These are phyloP conservation scores for Euproctis similis DNA, from an alignment of 2,888 invertebrate genomes.

Conservation along the genomic window DNA sequence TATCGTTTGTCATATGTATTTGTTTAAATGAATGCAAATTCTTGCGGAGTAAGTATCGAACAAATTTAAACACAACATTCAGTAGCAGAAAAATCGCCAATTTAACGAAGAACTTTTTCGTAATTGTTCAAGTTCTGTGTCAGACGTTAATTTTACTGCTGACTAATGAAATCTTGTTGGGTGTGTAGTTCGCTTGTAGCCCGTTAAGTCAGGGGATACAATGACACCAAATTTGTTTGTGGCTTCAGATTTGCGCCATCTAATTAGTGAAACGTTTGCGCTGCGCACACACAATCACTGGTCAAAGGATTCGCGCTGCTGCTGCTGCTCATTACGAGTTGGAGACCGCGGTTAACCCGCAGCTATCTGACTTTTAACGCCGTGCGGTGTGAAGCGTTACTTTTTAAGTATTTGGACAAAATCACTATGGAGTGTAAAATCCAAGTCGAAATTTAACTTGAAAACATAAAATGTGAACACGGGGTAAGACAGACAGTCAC, in stretches of 20 bases:
- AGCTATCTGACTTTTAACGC: conserved; percentile 45
- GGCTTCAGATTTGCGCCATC: conserved; percentile 64
- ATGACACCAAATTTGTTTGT: conserved; percentile 63
- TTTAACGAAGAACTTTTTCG: too few species aligned
- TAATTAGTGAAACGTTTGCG: conserved; percentile 68
- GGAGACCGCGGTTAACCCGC: conserved; percentile 40
- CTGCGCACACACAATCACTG: conserved; percentile 43
- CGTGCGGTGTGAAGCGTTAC: too few species aligned
- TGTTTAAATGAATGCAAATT: too few species aligned
- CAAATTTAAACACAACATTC: too few species aligned
- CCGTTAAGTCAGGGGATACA: conserved; percentile 47
- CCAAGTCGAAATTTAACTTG: too few species aligned
- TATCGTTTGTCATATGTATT: too few species aligned
- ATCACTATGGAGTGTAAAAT: too few species aligned
- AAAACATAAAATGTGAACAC: conserved; percentile 42
- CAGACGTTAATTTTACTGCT: too few species aligned
- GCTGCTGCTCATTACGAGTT: conserved; percentile 66
- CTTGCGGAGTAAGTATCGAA: too few species aligned
- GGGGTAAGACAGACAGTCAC: conserved; percentile 53
- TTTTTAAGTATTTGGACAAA: too few species aligned
- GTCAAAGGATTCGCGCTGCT: conserved; percentile 73
- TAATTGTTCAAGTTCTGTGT: too few species aligned
- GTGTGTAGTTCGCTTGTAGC: conserved; percentile 31
- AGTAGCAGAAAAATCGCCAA: too few species aligned
- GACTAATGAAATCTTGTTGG: conserved; percentile 35